Evolutionary conservation across 1,140 invertebrate species (phyloP), one percentile per base, ranked within the genome.

Genomic region (Ceratosolen solmsi): DNA sequence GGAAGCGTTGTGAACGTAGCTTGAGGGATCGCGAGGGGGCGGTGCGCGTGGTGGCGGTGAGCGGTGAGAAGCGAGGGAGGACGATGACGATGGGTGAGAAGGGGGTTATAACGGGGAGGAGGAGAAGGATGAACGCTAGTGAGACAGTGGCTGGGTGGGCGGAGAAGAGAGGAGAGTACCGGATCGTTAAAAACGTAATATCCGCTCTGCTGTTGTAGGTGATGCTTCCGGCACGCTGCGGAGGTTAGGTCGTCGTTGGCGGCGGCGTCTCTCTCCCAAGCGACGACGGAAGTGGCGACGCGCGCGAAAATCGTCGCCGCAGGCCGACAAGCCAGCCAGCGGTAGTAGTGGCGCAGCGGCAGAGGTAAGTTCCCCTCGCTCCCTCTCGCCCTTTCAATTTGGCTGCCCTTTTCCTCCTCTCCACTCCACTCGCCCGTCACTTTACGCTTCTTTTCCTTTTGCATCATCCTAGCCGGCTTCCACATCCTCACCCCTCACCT

Each of bases 271-370:
- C 71, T 80, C 82, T 82, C 51, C 49, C 41, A 20, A 30, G 22
- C 70, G 36, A 70, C 49, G 83, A 81, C 84, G 84, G 87, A 89
- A 87, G 88, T 89, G 89, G 87, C 88, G 87, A 88, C 82, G 80
- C 79, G 85, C 82, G 87, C 85, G 84, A 88, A 89, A 88, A 88
- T 90, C 85, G 85, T 88, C 84, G 88, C 85, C 87, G 87, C 86
- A 84, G 88, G 85, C 87, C 84, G 86, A 88, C 86, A 86, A 90
- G 86, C 88, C 89, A 86, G 89, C 86, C 90, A 90, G 89, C 87
- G 90, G 90, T 91, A 90, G 90, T 91, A 89, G 90, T 88, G 90
- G 90, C 89, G 87, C 88, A 91, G 87, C 89, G 89, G 89, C 89
- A 87, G 87, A 90, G 90, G 91, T 91, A 84, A 89, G 88, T 84